Conservation (phyloP, 2,888 invertebrate species). For the Achlya flavicornis region DNA sequence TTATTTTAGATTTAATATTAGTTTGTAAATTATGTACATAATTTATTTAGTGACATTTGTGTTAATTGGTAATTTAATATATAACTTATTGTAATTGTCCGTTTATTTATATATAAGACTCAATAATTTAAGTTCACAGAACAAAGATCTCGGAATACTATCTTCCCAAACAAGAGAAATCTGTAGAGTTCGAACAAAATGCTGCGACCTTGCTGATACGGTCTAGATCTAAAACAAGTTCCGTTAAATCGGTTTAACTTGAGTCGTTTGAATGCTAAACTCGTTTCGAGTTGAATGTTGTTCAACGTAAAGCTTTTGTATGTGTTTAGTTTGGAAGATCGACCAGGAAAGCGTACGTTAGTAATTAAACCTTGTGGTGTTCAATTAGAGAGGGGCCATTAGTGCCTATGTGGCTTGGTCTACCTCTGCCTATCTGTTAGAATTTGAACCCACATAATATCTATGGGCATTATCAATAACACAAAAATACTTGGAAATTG, state of each 20-base stretch:
- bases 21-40: too few species aligned
- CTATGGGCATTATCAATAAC: neutral
- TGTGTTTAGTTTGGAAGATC: constrained; percentile 59
- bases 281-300: constrained; percentile 56
- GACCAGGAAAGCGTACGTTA: constrained; percentile 44
- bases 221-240: constrained; percentile 48
- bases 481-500: neutral
- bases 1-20: too few species aligned
- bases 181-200: constrained; percentile 5
- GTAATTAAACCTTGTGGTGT: constrained; percentile 55
- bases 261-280: constrained; percentile 56
- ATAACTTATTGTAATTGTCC: too few species aligned
- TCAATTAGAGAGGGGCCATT: constrained; percentile 50
- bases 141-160: neutral
- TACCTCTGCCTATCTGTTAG: constrained; percentile 2
- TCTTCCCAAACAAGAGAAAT: neutral
- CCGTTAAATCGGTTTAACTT: constrained; percentile 57
- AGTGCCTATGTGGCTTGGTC: constrained; percentile 28
- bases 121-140: too few species aligned
- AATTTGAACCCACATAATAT: neutral
- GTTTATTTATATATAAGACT: too few species aligned
- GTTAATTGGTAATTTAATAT: too few species aligned
- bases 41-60: too few species aligned
- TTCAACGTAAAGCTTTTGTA: constrained; percentile 56
- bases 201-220: constrained; percentile 28